Conservation (phyloP, 2,888 invertebrate genomes). For the Rhyacophila evoluta region DNA sequence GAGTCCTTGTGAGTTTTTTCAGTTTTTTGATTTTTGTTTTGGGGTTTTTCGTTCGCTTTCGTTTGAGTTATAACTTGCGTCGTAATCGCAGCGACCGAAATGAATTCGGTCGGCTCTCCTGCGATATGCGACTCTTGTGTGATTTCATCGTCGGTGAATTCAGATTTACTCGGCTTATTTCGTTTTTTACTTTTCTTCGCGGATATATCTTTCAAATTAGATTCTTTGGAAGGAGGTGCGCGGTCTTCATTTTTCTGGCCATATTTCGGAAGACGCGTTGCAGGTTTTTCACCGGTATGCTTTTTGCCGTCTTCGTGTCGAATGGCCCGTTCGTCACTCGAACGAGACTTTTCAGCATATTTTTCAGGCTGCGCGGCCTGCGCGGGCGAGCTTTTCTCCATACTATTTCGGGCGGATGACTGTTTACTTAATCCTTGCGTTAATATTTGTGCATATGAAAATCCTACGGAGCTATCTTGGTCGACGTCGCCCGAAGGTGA, state of each 20-base stretch:
- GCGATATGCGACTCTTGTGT: constrained; percentile 26
- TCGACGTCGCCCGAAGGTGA: constrained; percentile 56
- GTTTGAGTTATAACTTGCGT: constrained; percentile 16
- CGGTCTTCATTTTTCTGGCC: constrained; percentile 39
- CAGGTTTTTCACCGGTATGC: constrained; percentile 41
- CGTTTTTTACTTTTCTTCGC: constrained; percentile 51
- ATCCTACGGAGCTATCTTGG: constrained; percentile 57
- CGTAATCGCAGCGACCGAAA: constrained; percentile 13
- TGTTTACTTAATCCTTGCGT: constrained; percentile 73
- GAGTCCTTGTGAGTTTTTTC: not conserved
- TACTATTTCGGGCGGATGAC: constrained; percentile 66
- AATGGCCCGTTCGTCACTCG: constrained; percentile 55
- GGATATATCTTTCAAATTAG: constrained; percentile 47
- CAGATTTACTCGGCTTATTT: constrained; percentile 54
- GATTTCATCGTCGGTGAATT: constrained; percentile 41
- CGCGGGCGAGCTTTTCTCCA: not conserved
- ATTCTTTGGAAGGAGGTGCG: constrained; percentile 42
- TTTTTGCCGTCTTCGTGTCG: constrained; percentile 47
- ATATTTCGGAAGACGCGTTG: constrained; percentile 35
- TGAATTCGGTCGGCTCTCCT: constrained; percentile 47
- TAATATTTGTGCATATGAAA: constrained; percentile 80
- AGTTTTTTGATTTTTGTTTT: constrained; percentile 28
- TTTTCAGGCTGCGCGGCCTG: constrained; percentile 20
- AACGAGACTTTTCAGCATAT: constrained; percentile 56
- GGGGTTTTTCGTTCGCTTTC: constrained; percentile 36